Base-by-base conservation (phyloP, 2,888 invertebrate species). In the Escarpia spicata region DNA sequence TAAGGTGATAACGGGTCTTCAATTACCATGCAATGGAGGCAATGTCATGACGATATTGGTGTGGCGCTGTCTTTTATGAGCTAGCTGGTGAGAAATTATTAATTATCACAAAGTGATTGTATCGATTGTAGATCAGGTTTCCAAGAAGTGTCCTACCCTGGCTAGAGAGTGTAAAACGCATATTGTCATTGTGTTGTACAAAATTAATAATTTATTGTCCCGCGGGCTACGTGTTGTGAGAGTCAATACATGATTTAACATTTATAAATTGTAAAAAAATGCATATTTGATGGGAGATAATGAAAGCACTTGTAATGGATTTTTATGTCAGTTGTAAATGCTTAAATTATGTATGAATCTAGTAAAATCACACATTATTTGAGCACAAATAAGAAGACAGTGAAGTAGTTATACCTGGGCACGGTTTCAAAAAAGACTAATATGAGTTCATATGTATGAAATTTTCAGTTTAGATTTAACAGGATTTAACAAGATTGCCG, bases 321-420 rank as follows among this genome's bases (percentile, higher is more conserved):
- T 26, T 26, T 75, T 75, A 6, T 75, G 19, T 75, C 26, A 75
- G n/a, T 75, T 75, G 75, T 75, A 75, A 75, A 75, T 19, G 75
- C n/a, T 75, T 75, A 75, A 75, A n/a, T 75, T 75, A 75, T 75
- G 26, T 75, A 75, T 75, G 19, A 75, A 75, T 75, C 75, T 75
- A 75, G n/a, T 26, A 26, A 26, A 75, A 75, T 75, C 8, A 26
- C 19, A 26, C 19, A 26, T 75, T 75, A 75, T 75, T 75, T 4
- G 75, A 75, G 75, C 75, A 2, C 26, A 26, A n/a, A 75, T 75
- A 19, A 75, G 6, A 75, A 75, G 26, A 75, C 26, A 75, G 75
- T 1, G 0, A 19, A 26, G 26, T 75, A 26, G 19, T 26, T 6
- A 3, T 6, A 26, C 26, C 26, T 75, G 26, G 26, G 6, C 6